Percentiles rank a stretch among this genome's conserved stretches.
Conservation (phyloP, 2,113 vertebrate species). For the Falco punctatus region DNA sequence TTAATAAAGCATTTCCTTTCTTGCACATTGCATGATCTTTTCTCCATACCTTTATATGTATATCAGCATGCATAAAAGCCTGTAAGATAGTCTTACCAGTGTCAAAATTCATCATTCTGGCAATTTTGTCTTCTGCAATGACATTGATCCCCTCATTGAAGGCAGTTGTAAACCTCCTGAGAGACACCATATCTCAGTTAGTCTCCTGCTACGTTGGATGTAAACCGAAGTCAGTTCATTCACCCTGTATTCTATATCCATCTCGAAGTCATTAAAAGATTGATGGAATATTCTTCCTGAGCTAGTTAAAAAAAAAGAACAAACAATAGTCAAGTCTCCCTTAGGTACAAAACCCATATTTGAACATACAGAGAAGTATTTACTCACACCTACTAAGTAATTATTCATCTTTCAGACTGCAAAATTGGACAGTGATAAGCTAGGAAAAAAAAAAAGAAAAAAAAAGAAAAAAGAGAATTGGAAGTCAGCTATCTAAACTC, state of each 20-base stretch:
- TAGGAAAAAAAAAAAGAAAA: no score
- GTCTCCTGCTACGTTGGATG: slow-evolving; percentile 78
- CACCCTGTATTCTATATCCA: slow-evolving; percentile 75
- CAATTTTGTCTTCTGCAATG: slow-evolving; percentile 79
- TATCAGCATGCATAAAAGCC: neutral
- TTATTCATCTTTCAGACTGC: neutral
- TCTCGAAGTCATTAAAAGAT: slow-evolving; percentile 80
- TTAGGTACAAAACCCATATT: neutral
- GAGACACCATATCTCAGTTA: slow-evolving; percentile 80
- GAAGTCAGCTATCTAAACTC: neutral
- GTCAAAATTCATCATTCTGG: slow-evolving; percentile 79
- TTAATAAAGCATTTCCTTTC: neutral
- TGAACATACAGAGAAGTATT: neutral
- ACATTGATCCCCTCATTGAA: slow-evolving; percentile 77
- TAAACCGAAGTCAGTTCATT: slow-evolving; percentile 69
- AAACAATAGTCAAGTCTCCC: neutral
- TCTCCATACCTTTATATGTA: neutral
- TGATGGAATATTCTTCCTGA: slow-evolving; percentile 84
- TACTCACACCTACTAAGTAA: neutral
- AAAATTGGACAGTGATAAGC: neutral
- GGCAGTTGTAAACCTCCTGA: slow-evolving; percentile 74
- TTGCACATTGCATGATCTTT: neutral
- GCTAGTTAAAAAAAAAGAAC: slow-evolving; percentile 31
- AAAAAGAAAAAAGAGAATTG: neutral
- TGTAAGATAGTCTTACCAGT: slow-evolving; percentile 61